Conservation (phyloP, 2,888 invertebrate species). For the Lottia gigantea region DNA sequence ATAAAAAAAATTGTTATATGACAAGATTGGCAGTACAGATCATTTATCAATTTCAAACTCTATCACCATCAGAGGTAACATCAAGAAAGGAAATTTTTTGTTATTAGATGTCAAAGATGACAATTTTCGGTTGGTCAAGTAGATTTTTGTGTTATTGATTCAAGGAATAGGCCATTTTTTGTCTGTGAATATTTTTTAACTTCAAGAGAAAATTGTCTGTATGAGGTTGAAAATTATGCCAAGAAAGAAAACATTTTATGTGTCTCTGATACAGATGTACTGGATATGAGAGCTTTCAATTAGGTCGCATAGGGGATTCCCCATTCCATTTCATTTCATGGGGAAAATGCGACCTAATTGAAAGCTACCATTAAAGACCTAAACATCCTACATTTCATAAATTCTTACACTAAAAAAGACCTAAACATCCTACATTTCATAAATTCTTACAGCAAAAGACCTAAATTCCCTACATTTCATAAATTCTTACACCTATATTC, state of each 20-base stretch:
- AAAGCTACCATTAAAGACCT: too few species aligned
- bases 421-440: too few species aligned
- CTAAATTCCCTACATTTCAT: too few species aligned
- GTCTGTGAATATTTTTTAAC: not conserved
- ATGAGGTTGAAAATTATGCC: not conserved
- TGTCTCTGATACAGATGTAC: not conserved
- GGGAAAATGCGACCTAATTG: too few species aligned
- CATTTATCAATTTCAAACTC: not conserved
- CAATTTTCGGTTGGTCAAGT: slow-evolving; percentile 3
- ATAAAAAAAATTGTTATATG: not conserved
- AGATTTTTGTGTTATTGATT: not conserved
- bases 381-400: too few species aligned
- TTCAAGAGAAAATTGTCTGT: not conserved
- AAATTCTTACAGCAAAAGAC: too few species aligned
- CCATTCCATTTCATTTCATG: too few species aligned
- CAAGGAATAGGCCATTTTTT: not conserved
- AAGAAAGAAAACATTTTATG: not conserved
- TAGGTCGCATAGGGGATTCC: too few species aligned
- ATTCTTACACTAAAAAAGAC: too few species aligned
- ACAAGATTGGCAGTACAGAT: not conserved
- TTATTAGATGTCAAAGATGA: not conserved
- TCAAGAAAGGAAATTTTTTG: not conserved
- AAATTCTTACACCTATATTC: too few species aligned
- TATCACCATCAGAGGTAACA: not conserved
- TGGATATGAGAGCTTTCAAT: too few species aligned